Evolutionary conservation across 2,888 invertebrate species (phyloP), one percentile per base, ranked within the genome.

Genomic region (Stenoptilia bipunctidactyla): DNA sequence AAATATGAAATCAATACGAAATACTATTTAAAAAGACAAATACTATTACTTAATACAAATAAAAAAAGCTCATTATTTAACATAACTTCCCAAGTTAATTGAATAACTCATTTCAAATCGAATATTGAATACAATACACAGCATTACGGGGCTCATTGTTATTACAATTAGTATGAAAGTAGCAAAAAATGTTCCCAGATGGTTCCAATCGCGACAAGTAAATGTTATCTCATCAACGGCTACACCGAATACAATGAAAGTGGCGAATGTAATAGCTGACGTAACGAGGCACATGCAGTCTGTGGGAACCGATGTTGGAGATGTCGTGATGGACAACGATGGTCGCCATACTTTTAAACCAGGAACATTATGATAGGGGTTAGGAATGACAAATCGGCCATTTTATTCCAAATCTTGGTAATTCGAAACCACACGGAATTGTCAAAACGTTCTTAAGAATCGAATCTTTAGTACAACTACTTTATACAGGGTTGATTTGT

Each of bases 141-240:
- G 37, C 44, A 53, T 66, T 65, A 63, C 58, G 60, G 49, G 41
- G 56, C 51, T 50, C 47, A 50, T 53, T 45, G 43, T 47, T 52
- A 48, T 43, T 39, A 46, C 49, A 48, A 52, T 48, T 46, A 45
- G 50, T 55, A 57, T 66, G 64, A 77, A 75, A 77, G 74, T 61
- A 48, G 33, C 51, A 69, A 65, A 60, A 66, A 64, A 61, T 59
- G 61, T 77, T 79, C 77, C 61, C 79, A 79, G 55, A 52, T 53
- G 61, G 30, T 30, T 12, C n/a, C n/a, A n/a, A n/a, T n/a, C 10
- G 30, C 60, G 58, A 59, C 63, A 56, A 60, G 52, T 49, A 60
- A 63, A 60, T 58, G 63, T 72, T 75, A 75, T 75, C 69, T 74
- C 64, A 74, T 73, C 4, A 12, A n/a, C 30, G n/a, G 30, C 49